These are phyloP conservation scores for Scolanthus callimorphus DNA, from an alignment of 92 coral and sea anemone genomes.

Conservation along the genomic window DNA sequence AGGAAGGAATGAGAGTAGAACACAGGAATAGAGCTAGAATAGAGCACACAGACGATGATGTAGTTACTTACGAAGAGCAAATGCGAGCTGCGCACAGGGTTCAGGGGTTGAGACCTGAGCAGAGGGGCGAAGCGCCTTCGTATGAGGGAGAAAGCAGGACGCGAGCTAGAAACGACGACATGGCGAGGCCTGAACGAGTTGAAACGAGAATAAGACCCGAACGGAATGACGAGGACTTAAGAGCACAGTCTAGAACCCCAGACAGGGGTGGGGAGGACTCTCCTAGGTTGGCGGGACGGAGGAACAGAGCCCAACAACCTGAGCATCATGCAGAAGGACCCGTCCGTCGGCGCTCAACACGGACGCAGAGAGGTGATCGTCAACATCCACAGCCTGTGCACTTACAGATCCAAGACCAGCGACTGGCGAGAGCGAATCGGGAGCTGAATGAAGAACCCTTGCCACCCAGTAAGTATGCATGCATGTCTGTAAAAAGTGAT, in stretches of 20 bases:
- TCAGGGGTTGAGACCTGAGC: too few relatives aligned
- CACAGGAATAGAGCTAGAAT: too few relatives aligned
- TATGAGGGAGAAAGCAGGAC: too few relatives aligned
- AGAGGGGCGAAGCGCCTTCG: too few relatives aligned
- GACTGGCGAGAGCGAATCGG: constrained; percentile 12
- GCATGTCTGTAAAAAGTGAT: too few relatives aligned
- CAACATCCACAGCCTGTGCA: constrained; percentile 58
- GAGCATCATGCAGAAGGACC: neutral
- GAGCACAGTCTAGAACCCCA: neutral
- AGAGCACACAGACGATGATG: too few relatives aligned
- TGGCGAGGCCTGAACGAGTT: too few relatives aligned
- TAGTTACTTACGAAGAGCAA: too few relatives aligned
- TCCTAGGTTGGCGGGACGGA: neutral
- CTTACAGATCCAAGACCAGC: constrained; percentile 71
- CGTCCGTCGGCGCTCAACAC: constrained; percentile 28
- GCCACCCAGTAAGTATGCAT: constrained; percentile 77
- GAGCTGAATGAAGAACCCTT: constrained; percentile 37
- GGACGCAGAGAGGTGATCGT: constrained; percentile 23
- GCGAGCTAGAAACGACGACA: too few relatives aligned
- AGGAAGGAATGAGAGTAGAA: too few relatives aligned
- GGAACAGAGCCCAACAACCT: too few relatives aligned
- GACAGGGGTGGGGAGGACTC: neutral
- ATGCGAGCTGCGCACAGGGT: too few relatives aligned
- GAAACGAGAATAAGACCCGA: constrained; percentile 9
- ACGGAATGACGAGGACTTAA: constrained; percentile 4